These are phyloP conservation scores for Drosophila sucinea DNA, from an alignment of 1,140 invertebrate species.

Conservation along the genomic window DNA sequence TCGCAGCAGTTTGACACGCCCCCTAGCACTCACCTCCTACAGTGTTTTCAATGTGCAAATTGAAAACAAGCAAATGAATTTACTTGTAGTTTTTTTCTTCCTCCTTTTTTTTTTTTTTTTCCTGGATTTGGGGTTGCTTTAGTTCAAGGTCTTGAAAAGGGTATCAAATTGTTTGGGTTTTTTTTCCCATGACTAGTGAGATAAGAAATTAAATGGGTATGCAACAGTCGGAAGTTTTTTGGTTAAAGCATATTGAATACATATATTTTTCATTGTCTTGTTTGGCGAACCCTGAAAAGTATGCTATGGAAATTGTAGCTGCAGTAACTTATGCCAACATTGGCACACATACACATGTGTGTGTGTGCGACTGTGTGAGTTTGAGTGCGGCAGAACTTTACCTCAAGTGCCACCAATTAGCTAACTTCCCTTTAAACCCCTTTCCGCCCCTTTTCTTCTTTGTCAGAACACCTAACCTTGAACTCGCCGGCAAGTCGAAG, in stretches of 20 bases:
- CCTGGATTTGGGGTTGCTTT: too few relatives aligned
- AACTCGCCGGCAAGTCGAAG: conserved; percentile 72
- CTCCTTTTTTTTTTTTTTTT: too few relatives aligned
- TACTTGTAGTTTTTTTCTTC: neutral
- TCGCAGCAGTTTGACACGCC: neutral
- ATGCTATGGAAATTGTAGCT: conserved; percentile 50
- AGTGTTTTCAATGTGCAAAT: neutral
- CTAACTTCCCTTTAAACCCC: conserved; percentile 15
- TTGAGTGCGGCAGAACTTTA: conserved; percentile 18
- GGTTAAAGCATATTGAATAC: too few relatives aligned
- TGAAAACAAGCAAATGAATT: neutral
- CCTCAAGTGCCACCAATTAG: conserved; percentile 64
- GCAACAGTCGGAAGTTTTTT: neutral
- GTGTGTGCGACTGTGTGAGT: conserved; percentile 9
- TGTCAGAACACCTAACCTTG: conserved; percentile 50
- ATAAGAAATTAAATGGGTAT: neutral
- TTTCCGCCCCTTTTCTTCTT: conserved; percentile 11
- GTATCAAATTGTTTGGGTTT: too few relatives aligned
- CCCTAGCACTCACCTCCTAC: neutral
- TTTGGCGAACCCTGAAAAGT: conserved; percentile 35
- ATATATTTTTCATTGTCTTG: neutral
- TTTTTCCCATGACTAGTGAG: neutral
- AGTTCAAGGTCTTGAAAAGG: too few relatives aligned
- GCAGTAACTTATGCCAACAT: neutral
- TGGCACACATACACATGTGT: neutral